Base-by-base conservation (phyloP, 2,888 invertebrate genomes). In the Hyalella azteca region DNA sequence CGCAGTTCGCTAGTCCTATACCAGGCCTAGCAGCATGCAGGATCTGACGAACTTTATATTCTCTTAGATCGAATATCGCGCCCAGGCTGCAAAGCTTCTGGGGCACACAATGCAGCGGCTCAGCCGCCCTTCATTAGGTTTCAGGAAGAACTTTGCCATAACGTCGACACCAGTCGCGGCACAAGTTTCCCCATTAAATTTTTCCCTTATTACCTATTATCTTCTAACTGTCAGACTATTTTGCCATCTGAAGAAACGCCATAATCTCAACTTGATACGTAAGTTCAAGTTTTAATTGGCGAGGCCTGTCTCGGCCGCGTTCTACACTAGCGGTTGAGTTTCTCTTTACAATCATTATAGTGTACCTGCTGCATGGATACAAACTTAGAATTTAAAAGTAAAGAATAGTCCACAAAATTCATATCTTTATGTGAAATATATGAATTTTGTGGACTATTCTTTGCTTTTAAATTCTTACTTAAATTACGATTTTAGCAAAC, bases 151-250 rank as follows among this genome's bases (percentile, higher is more conserved):
- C 36, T 0, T 7, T 13, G 36, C n/a, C 19, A 19, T 19, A 29
- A 13, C 36, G 66, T 36, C 66, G 29, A 0, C 66, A 11, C 36
- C 36, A 36, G 13, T 66, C 66, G 32, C 36, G n/a, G 32, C 15
- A 45, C 15, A 36, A 66, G 36, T 66, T 66, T 66, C 36, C 19
- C 29, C 66, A 66, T 66, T 66, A 66, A 66, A 36, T 66, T 66
- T 66, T 66, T 66, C 66, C 36, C 36, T 66, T 66, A 66, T 66
- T 66, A 66, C 66, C 66, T 36, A 36, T 66, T 66, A 66, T 66
- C 39, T 32, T 36, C 39, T 29, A 66, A 36, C 66, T 66, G 66
- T 66, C 66, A 66, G 66, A 66, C 19, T 66, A 36, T 66, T 36
- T 66, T 36, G 36, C n/a, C 66, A 13, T 3, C 36, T 36, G 66